Evolutionary conservation across 2,113 vertebrate genomes (phyloP).

Genomic region (Mesembrinibis cayennensis): DNA sequence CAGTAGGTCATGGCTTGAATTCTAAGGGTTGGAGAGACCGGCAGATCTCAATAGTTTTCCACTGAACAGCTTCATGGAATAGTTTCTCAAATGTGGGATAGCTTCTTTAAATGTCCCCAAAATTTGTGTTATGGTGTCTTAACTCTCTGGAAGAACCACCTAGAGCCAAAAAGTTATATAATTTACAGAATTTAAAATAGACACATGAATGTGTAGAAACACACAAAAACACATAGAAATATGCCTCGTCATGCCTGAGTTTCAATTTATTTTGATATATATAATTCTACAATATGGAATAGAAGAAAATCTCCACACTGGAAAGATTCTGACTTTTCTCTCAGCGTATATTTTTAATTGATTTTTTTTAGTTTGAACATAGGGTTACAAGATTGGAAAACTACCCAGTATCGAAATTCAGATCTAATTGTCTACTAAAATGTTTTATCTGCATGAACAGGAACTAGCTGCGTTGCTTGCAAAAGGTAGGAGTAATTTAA

Average conservation of each 20-base stretch:
- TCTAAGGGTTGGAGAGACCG: not conserved
- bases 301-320: not conserved
- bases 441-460: not conserved
- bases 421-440: not conserved
- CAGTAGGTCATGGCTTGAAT: not conserved
- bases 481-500: not conserved
- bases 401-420: not conserved
- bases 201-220: not conserved
- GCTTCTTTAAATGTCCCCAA: not conserved
- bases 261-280: not conserved
- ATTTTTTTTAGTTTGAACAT: not conserved
- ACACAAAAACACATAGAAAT: not conserved
- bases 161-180: not conserved
- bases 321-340: constrained; percentile 37
- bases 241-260: not conserved
- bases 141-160: not conserved
- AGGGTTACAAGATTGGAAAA: constrained; percentile 16
- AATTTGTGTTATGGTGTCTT: not conserved
- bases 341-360: constrained; percentile 12
- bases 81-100: not conserved
- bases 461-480: not conserved
- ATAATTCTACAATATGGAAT: not conserved
- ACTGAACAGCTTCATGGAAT: not conserved
- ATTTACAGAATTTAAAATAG: not conserved
- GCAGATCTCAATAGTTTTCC: not conserved